Evolutionary conservation across 1,140 invertebrate genomes (phyloP), one percentile per base, ranked within the genome.

Genomic region (Platorchestia sp.): DNA sequence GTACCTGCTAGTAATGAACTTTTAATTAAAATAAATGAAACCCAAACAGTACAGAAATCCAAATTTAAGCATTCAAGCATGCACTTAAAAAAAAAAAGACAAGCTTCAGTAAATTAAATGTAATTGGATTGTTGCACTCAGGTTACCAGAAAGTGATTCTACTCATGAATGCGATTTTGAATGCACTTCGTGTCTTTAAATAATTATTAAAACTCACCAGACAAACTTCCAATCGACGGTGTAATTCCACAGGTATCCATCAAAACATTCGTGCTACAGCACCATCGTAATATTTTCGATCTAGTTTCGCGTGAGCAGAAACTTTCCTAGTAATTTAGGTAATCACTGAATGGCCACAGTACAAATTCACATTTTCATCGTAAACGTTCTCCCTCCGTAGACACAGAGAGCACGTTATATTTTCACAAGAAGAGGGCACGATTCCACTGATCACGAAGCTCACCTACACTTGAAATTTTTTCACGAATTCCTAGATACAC

Each of bases 231-330:
- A 93, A 93, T 44, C 47, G 91, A 44, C 91, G 91, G 91, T 47
- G 91, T n/a, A 45, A 93, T 45, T 93, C 91, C 91, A 93, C 91
- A 93, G 91, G 91, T 93, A 93, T 93, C 91, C 91, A 93, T 93
- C 91, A 93, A 93, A 93, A 93, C 91, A 93, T 89, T 41, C 27
- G 91, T 45, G 91, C 91, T 45, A 93, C 43, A 93, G 43, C 45
- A 45, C 43, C 43, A 45, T 44, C 43, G 91, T n/a, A 93, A 45
- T 45, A 93, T 45, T 45, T 45, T 45, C 40, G 6, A 45, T 75
- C 59, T 90, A 90, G 87, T 90, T 93, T 93, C 45, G 45, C 91
- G 43, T n/a, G 44, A 45, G 40, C 41, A 44, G 45, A 93, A 93
- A 93, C 91, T 93, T 47, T 93, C 43, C 43, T 41, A 89, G n/a